A percentile compares a stretch with the other conserved stretches of the same genome.
These are phyloP conservation scores for Coenonympha arcania DNA, from an alignment of 2,888 invertebrate genomes.

Conservation along the genomic window DNA sequence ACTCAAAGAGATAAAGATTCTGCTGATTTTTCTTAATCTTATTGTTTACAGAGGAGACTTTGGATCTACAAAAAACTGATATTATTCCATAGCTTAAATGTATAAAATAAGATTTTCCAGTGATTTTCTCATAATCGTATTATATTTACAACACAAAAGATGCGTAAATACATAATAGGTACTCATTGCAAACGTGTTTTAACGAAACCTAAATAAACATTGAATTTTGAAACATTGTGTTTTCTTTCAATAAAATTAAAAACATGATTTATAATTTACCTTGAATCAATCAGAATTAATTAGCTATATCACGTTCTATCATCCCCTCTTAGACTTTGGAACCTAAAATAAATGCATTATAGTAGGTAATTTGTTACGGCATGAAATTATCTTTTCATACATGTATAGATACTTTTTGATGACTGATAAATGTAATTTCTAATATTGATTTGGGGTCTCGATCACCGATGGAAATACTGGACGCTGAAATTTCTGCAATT, in stretches of 20 bases:
- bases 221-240: conserved; percentile 10
- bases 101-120: conserved; percentile 10
- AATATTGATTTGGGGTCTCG: background rate
- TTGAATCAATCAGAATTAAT: too few relatives aligned
- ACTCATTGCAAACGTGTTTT: conserved; percentile 23
- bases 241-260: conserved; percentile 1
- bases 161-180: conserved; percentile 11
- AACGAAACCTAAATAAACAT: conserved; percentile 16
- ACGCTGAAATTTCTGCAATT: background rate
- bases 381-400: too few relatives aligned
- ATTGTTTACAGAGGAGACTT: too few relatives aligned
- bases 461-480: background rate
- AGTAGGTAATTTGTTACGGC: too few relatives aligned
- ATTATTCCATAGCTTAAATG: background rate
- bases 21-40: too few relatives aligned
- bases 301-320: too few relatives aligned
- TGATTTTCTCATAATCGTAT: conserved; percentile 9
- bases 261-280: background rate
- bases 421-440: background rate
- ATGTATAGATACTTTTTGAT: too few relatives aligned
- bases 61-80: too few relatives aligned
- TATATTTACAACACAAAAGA: conserved; percentile 11
- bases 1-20: too few relatives aligned
- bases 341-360: too few relatives aligned
- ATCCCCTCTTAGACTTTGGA: background rate